Evolutionary conservation across 2,797 vertebrate species (phyloP), one percentile per base, ranked within the genome.

Genomic region (Dryobates pubescens): DNA sequence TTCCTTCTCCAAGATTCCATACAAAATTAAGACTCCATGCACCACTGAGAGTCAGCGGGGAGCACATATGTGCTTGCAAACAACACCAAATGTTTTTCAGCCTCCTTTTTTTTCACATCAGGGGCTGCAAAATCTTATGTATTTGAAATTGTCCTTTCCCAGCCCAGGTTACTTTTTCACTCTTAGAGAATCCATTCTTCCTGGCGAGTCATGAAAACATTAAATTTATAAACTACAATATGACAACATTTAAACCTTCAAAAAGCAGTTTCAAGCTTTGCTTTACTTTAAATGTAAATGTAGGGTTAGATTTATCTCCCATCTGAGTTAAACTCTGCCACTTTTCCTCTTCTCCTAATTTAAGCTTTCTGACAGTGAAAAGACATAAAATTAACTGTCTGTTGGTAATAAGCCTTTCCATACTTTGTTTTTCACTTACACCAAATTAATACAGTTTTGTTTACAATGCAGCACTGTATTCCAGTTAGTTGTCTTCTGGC

Each of bases 401-500:
- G 38, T 56, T 62, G 54, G 65, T 82, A 90, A 82, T 17, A 84
- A 86, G 68, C 61, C n/a, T 82, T 76, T 82, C 65, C 51, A 68
- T 61, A 89, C 7, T 20, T 41, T 53, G 38, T 36, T 34, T 49
- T 36, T n/a, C 86, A 82, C 45, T 88, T 20, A 10, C 12, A 82
- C 26, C 49, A 67, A 90, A 85, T 89, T 85, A 77, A 82, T 79
- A 32, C 45, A 74, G 65, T 85, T 92, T 81, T 89, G 69, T 89
- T 94, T 93, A 89, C 47, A 57, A 69, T 41, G 73, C 13, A 86
- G 53, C 36, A 74, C 70, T 73, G 77, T 7, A 24, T 78, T 90
- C 65, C 49, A 83, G 45, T 36, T 58, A 83, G 45, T 36, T 61
- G 17, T 27, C 77, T 84, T 78, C 59, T 36, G 57, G 41, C 18